Evolutionary conservation across 1,140 invertebrate species (phyloP), one percentile per base, ranked within the genome.

Genomic region (Drosophila subpulchrella): DNA sequence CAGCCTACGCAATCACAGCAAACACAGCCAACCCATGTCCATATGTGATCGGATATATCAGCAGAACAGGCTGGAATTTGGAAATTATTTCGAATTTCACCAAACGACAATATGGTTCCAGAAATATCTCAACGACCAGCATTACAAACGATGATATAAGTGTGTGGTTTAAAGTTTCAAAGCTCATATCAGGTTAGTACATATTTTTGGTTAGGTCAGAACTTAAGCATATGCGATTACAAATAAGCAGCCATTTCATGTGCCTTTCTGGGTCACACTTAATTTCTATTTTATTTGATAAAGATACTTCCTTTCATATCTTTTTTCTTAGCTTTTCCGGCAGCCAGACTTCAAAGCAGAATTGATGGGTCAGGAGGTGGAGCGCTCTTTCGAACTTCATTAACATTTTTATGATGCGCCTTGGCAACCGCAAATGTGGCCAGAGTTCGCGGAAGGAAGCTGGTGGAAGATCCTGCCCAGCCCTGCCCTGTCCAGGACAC

Each of bases 401-500:
- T 88, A 88, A 88, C 83, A 88, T 88, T 88, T 88, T 88, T 88
- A 88, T 88, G 83, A 88, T 83, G 84, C 83, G 83, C 83, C 83
- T 88, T 88, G 78, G 84, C 84, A 74, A 88, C 83, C 84, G 72
- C 84, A 83, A 77, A 75, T 79, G 67, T 83, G 83, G 77, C 75
- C 66, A 65, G 70, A 56, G 44, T 48, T 55, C 58, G 39, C 71
- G 68, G 57, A 39, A 72, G 63, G 50, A 62, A 65, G 42, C 27
- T 32, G 47, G n/a, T 11, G 38, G 30, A 62, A 73, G 67, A 70
- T 58, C 27, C 32, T 32, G 63, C 17, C 27, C 55, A 41, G n/a
- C n/a, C 20, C 20, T 20, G 20, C 20, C 20, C 20, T 20, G 65
- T 17, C 65, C 68, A 58, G 65, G 36, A 71, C 51, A 48, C 66